Conservation (phyloP, 2,113 vertebrate genomes). For the Lonchura striata region DNA sequence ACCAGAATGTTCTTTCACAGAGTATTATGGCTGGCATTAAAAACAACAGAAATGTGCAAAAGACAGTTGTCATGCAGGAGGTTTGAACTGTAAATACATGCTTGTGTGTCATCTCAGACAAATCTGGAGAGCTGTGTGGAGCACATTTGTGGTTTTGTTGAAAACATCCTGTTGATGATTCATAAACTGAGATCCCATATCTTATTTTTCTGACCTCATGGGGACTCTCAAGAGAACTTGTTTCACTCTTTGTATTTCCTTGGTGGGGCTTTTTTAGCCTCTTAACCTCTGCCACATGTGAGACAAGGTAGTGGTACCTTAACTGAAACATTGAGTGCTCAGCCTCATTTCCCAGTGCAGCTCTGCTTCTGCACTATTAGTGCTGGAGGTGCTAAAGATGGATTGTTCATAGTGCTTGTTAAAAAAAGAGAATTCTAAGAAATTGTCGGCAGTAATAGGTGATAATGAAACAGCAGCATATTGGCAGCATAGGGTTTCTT, state of each 20-base stretch:
- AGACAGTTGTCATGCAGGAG: background rate
- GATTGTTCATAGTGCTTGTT: background rate
- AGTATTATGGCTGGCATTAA: background rate
- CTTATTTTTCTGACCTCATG: background rate
- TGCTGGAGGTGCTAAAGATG: background rate
- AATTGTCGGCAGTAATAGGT: background rate
- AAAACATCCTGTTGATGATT: slow-evolving; percentile 6
- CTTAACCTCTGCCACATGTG: background rate
- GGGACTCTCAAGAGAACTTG: background rate
- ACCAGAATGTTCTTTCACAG: background rate
- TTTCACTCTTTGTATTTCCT: background rate
- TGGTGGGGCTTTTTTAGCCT: background rate
- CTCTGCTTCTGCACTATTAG: background rate
- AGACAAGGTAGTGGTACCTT: background rate
- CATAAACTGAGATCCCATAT: background rate
- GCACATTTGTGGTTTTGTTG: background rate
- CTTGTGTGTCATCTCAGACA: background rate
- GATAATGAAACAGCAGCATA: slow-evolving; percentile 69
- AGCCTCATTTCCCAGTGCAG: background rate
- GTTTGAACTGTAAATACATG: background rate
- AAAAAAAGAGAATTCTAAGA: background rate
- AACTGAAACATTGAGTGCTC: background rate
- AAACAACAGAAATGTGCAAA: background rate
- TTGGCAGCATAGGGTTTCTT: background rate
- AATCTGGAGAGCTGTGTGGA: background rate